These are phyloP conservation scores for Anguilla obscura DNA, from an alignment of 2,797 vertebrate genomes.

Conservation along the genomic window DNA sequence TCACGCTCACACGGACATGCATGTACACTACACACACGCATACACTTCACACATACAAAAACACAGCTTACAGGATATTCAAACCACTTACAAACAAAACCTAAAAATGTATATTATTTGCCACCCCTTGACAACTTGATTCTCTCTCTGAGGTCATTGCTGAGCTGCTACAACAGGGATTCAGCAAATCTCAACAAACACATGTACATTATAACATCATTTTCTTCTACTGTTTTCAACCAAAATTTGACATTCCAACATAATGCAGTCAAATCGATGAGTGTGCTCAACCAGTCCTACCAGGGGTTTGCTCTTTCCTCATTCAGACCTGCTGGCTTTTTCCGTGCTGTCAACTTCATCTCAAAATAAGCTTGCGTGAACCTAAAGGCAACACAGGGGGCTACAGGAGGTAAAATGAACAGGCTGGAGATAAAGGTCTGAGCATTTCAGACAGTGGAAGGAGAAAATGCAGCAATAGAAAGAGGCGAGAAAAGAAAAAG, in stretches of 20 bases:
- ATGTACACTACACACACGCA: neutral
- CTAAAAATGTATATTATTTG: neutral
- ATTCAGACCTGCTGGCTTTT: neutral
- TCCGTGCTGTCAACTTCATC: neutral
- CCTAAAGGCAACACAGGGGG: neutral
- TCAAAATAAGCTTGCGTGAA: conserved; percentile 11
- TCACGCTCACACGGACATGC: neutral
- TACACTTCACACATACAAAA: neutral
- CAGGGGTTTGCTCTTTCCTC: neutral
- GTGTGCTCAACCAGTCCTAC: neutral
- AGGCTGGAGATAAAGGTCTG: conserved; percentile 17
- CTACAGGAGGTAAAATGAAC: conserved; percentile 28
- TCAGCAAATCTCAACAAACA: neutral
- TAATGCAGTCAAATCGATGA: neutral
- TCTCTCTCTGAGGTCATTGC: neutral
- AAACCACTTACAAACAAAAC: neutral
- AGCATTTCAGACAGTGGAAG: neutral
- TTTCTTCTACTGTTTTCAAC: neutral
- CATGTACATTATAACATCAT: neutral
- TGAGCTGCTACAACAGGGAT: neutral
- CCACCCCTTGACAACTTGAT: neutral
- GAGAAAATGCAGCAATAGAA: neutral
- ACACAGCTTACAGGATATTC: neutral
- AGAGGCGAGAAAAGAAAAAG: neutral
- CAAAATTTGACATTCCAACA: neutral